A percentile compares a stretch with the other conserved stretches of the same genome.
phyloP scores from a whole-genome alignment of 1,140 invertebrate genomes.

The Eumeta japonica region DNA sequence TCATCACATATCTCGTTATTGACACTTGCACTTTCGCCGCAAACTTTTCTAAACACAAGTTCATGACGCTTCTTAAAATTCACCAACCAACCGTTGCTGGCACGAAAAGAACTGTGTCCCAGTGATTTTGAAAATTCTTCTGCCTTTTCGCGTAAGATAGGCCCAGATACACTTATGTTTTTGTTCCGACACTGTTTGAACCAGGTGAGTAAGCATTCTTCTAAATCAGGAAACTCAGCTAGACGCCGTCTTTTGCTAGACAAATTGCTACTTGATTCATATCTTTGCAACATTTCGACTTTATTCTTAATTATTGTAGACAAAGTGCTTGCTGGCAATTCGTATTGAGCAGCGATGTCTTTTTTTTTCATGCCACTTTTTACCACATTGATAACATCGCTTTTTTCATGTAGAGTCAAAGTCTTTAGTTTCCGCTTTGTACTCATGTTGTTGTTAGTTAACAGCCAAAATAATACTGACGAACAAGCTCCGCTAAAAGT shows the following conservation, averaged over 20 bases:
- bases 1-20: slow-evolving; percentile 13
- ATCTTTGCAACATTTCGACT: slow-evolving; percentile 1
- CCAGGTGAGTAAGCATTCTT: slow-evolving; percentile 14
- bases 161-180: slow-evolving; percentile 27
- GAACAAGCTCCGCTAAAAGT: too few relatives aligned
- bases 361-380: too few relatives aligned
- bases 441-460: slow-evolving; percentile 1
- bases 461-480: neutral
- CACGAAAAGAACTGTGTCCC: slow-evolving; percentile 22
- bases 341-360: neutral
- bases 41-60: slow-evolving; percentile 25
- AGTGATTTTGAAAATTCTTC: slow-evolving; percentile 25
- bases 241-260: neutral
- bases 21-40: slow-evolving; percentile 26
- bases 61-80: slow-evolving; percentile 29
- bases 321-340: too few relatives aligned
- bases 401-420: slow-evolving; percentile 1
- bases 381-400: neutral
- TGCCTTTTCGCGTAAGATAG: slow-evolving; percentile 30
- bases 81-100: slow-evolving; percentile 36
- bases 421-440: neutral
- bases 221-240: slow-evolving; percentile 1
- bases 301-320: slow-evolving; percentile 1
- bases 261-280: neutral
- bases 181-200: slow-evolving; percentile 25